Evolutionary conservation across 2,113 vertebrate genomes (phyloP).

Genomic region (Ictidomys tridecemlineatus): DNA sequence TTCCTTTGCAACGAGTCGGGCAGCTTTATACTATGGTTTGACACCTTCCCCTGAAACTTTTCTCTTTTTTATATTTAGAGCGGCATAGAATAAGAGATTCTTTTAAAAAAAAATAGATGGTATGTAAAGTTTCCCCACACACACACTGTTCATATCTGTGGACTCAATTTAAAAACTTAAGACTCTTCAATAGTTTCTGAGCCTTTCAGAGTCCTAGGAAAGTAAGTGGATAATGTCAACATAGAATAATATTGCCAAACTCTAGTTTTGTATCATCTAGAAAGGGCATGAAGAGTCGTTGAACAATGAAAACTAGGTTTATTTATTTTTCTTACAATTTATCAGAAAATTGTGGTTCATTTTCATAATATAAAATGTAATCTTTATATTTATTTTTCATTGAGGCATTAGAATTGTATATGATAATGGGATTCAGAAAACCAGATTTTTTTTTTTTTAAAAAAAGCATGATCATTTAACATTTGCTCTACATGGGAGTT

Average conservation of each 20-base stretch:
- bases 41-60: slow-evolving; percentile 56
- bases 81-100: slow-evolving; percentile 26
- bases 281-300: slow-evolving; percentile 3
- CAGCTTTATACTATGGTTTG: slow-evolving; percentile 63
- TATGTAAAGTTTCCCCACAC: background rate
- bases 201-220: background rate
- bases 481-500: background rate
- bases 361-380: too few relatives aligned
- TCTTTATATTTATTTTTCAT: too few relatives aligned
- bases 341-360: too few relatives aligned
- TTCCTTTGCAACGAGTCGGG: slow-evolving; percentile 29
- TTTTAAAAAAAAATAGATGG: background rate
- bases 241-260: slow-evolving; percentile 26
- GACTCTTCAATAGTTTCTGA: slow-evolving; percentile 32
- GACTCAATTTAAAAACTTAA: slow-evolving; percentile 53
- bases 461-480: slow-evolving; percentile 5
- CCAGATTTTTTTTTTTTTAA: slow-evolving; percentile 56
- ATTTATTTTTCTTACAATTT: background rate
- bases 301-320: slow-evolving; percentile 50
- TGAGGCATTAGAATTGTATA: too few relatives aligned
- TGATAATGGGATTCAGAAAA: background rate
- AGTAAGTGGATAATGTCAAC: background rate
- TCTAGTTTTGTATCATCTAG: background rate
- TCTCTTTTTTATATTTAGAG: slow-evolving; percentile 62
- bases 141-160: background rate